Evolutionary conservation across 2,113 vertebrate genomes (phyloP), one percentile per base, ranked within the genome.

Genomic region (Hypomesus transpacificus): DNA sequence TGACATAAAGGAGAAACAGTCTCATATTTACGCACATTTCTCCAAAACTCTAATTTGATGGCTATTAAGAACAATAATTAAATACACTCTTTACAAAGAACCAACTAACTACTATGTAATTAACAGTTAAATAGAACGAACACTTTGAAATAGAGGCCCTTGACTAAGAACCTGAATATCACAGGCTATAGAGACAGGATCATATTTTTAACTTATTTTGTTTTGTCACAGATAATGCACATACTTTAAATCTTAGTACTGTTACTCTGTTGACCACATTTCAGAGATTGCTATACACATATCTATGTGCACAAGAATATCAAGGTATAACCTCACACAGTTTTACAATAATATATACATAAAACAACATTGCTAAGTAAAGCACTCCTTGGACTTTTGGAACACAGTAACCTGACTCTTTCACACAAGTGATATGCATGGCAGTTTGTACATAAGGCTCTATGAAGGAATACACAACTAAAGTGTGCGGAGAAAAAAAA

Each of bases 391-490:
- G 22, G 82, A 87, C 81, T 79, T 80, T 80, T 82, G 86, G 81
- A 82, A 89, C 82, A 89, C 58, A 8, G 74, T 57, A 86, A 89
- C 82, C 81, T 82, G 69, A 79, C 82, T 84, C 81, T 85, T 86
- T 80, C 87, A 89, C 87, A 79, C 82, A 75, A 85, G 85, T 77
- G 53, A 82, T 89, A 89, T 82, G 82, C 83, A 86, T 76, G 82
- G 89, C 86, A 66, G 80, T 91, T 91, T 93, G 86, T 93, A 94
- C 90, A 90, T 81, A 89, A 94, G 89, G 91, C 90, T 46, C 39
- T 90, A 90, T 81, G 90, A 85, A 90, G 88, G 93, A 91, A 96
- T 92, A 92, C 87, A 77, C 82, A 88, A 89, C 67, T 57, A 3
- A 85, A 65, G 34, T 39, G 61, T 39, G 8, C 2, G 7, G 9